These are phyloP conservation scores for Megathymus violae DNA, from an alignment of 1,140 invertebrate species.

Conservation along the genomic window DNA sequence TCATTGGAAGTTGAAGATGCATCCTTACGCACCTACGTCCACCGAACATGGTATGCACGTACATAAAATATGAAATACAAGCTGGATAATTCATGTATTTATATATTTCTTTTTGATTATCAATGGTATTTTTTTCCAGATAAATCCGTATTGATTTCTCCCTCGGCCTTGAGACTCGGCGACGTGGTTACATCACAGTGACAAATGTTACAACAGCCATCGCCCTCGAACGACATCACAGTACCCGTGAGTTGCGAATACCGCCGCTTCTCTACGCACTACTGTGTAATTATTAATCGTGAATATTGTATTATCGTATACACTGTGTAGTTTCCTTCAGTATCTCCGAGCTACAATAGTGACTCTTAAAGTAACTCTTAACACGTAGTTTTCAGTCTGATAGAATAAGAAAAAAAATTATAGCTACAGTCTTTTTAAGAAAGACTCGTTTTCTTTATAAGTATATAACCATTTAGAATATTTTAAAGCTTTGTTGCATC, in stretches of 20 bases:
- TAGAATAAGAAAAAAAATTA: slow-evolving; percentile 11
- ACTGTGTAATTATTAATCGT: slow-evolving; percentile 3
- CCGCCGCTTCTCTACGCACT: slow-evolving; percentile 6
- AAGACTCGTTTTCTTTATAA: slow-evolving; percentile 13
- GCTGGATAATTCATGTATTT: no score
- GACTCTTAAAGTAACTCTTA: background rate
- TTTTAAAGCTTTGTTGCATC: slow-evolving; percentile 12
- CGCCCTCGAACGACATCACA: slow-evolving; percentile 23
- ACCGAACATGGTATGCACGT: no score
- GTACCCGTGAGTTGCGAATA: slow-evolving; percentile 6
- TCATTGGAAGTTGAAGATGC: no score
- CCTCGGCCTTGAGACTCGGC: slow-evolving; percentile 1
- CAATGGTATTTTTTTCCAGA: slow-evolving; percentile 2
- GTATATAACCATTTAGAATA: slow-evolving; percentile 11
- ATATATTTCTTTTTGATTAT: no score
- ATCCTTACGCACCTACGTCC: no score
- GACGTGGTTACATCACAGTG: slow-evolving; percentile 4
- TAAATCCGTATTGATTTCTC: slow-evolving; percentile 3
- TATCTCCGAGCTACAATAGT: slow-evolving; percentile 4
- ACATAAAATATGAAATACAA: no score
- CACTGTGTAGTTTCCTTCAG: background rate
- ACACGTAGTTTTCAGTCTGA: slow-evolving; percentile 19
- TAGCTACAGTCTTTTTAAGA: slow-evolving; percentile 20
- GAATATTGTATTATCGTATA: background rate
- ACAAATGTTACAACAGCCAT: slow-evolving; percentile 8